A percentile compares a stretch with the other conserved stretches of the same genome.
These are phyloP conservation scores for Rachycentron canadum DNA, from an alignment of 2,797 vertebrate genomes.

Conservation along the genomic window DNA sequence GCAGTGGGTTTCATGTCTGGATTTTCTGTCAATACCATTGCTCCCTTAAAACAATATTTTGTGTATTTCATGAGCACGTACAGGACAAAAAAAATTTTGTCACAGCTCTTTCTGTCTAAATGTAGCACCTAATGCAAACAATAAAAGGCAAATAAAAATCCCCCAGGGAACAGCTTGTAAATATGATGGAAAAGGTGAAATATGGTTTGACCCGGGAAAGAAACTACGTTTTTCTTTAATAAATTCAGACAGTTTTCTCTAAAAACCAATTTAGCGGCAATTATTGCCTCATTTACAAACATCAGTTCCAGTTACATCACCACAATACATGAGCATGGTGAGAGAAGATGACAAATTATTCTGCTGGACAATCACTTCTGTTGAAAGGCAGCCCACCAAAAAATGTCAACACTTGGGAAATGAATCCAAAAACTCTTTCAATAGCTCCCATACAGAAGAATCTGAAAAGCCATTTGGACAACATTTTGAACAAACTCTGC, in stretches of 20 bases:
- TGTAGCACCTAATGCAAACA: conserved; percentile 75
- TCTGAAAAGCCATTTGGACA: conserved; percentile 58
- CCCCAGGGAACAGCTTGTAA: conserved; percentile 43
- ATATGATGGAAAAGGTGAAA: conserved; percentile 49
- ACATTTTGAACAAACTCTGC: conserved; percentile 55
- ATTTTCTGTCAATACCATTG: conserved; percentile 55
- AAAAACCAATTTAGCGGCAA: conserved; percentile 75
- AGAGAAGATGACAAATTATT: conserved; percentile 54
- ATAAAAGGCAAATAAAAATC: conserved; percentile 61
- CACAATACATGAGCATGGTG: conserved; percentile 46
- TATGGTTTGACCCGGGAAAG: conserved; percentile 52
- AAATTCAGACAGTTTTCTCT: conserved; percentile 55
- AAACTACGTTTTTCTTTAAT: conserved; percentile 43
- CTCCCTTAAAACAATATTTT: conserved; percentile 59
- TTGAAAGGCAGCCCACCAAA: conserved; percentile 66
- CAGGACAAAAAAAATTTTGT: conserved; percentile 52
- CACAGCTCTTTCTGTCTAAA: conserved; percentile 56
- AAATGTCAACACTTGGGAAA: conserved; percentile 50
- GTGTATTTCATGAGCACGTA: conserved; percentile 51
- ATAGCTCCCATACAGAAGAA: conserved; percentile 35
- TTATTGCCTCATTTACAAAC: conserved; percentile 77
- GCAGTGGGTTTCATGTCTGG: conserved; percentile 64
- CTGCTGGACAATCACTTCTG: conserved; percentile 65
- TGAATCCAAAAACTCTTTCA: conserved; percentile 34
- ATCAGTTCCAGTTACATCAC: conserved; percentile 75